Base-by-base conservation (phyloP, 2,888 invertebrate species). In the Melanchra persicariae region DNA sequence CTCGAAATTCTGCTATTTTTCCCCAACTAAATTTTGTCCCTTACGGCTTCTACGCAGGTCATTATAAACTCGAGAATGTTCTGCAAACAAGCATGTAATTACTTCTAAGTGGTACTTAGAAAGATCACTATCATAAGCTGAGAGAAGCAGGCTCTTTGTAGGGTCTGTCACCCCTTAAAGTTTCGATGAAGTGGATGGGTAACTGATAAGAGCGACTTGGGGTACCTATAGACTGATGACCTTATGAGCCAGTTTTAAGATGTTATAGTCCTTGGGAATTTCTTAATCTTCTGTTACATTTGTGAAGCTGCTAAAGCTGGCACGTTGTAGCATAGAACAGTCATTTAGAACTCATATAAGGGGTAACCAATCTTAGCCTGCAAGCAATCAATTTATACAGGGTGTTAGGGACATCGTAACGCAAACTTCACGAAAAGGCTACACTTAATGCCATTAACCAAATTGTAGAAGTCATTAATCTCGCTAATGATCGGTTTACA, bases 51-150 rank as follows among this genome's bases (percentile, higher is more conserved):
- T 24, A 52, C 51, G 24, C 10, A 24, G 30, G 43, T 60, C 61
- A 68, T 74, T 71, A 78, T 65, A 43, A 66, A 65, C 43, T 74
- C 34, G 54, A 68, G 22, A 71, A 57, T 61, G 26, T 75, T 40
- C 40, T 26, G 19, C 24, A 64, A 70, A 65, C 37, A 75, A 69
- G 45, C 24, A 12, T 30, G 15, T 73, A 69, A 77, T 71, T 60
- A 43, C 52, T 68, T 30, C 26, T 55, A 69, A 65, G 59, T 58
- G 67, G 37, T 62, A 64, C 68, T 65, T 60, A 10, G 30, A 10
- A 37, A 64, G 76, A 71, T 77, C n/a, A 58, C 54, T 74, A 74
- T 85, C 74, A 66, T 70, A 57, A 75, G 57, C 57, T 62, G 37
- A 68, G 55, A n/a, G 30, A 63, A 62, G 61, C 63, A 55, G 57